Evolutionary conservation across 2,113 vertebrate genomes (phyloP), one percentile per base, ranked within the genome.

Genomic region (Pipra filicauda): DNA sequence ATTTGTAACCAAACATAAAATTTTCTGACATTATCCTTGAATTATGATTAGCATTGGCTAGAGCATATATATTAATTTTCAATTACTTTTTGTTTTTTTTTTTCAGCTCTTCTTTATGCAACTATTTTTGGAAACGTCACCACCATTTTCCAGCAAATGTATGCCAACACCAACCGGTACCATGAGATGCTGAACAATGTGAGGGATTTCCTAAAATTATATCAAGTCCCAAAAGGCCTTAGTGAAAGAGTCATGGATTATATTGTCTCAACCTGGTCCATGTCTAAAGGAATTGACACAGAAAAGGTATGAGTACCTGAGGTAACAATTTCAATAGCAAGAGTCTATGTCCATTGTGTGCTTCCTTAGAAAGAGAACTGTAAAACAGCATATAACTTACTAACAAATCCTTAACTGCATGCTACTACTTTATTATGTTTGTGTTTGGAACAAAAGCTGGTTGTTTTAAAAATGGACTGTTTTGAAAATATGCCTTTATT

Each of bases 141-240:
- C 78, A 99, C 99, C 89, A 99, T 99, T 98, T 99, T 99, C 98
- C 99, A 99, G 98, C 99, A 99, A 98, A 99, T 99, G 99, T 99
- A 99, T 91, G 99, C 99, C 95, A 99, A 99, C 98, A 99, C 99
- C 97, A 99, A 99, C 97, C 98, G 99, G 67, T 99, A 99, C 97
- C 99, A 99, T 22, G 99, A 99, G 98, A 99, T 99, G 99, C 98
- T 99, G 92, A 99, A 99, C 98, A 99, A 99, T 5, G 99, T 99
- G 69, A 97, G 99, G 74, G 99, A 99, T 96, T 99, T 99, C 97
- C 98, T 99, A 95, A 99, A 99, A 88, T 98, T 99, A 86, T 99
- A 99, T 98, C 99, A 99, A 98, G 99, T 99, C 82, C 99, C 99
- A 46, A 99, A 99, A 97, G 99, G 99, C 92, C 99, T 99, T 96